These are phyloP conservation scores for Acrobasis consociella DNA, from an alignment of 2,888 invertebrate species.

Conservation along the genomic window DNA sequence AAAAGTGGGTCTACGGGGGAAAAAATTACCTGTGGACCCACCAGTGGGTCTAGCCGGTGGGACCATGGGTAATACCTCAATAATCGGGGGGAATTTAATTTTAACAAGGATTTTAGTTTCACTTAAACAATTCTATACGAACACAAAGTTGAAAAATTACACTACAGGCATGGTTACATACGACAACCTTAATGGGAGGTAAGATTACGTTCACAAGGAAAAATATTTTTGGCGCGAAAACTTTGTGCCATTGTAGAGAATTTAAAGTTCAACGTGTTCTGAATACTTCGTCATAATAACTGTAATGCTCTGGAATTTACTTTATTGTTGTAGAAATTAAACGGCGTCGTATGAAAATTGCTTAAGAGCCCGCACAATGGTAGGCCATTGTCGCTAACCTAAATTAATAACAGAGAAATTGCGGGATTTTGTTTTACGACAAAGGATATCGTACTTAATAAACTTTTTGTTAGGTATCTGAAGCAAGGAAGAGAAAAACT, in stretches of 20 bases:
- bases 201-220: conserved; percentile 34
- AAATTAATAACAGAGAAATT: background rate
- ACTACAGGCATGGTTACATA: background rate
- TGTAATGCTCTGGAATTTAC: conserved; percentile 37
- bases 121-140: no score
- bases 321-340: conserved; percentile 34
- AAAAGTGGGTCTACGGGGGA: no score
- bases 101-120: no score
- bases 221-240: conserved; percentile 55
- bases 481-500: no score
- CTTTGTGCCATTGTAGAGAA: conserved; percentile 51
- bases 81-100: no score
- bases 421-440: background rate
- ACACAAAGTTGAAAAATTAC: no score
- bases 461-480: no score
- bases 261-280: conserved; percentile 52
- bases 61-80: no score
- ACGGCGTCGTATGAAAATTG: conserved; percentile 30
- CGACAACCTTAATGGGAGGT: background rate
- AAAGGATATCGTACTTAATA: background rate
- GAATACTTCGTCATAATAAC: conserved; percentile 52
- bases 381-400: conserved; percentile 4
- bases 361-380: conserved; percentile 3
- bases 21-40: no score
- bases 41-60: no score